Percentiles rank a stretch among this genome's conserved stretches.
Conservation (phyloP, 2,888 invertebrate genomes). For the Chrysodeixis includens region DNA sequence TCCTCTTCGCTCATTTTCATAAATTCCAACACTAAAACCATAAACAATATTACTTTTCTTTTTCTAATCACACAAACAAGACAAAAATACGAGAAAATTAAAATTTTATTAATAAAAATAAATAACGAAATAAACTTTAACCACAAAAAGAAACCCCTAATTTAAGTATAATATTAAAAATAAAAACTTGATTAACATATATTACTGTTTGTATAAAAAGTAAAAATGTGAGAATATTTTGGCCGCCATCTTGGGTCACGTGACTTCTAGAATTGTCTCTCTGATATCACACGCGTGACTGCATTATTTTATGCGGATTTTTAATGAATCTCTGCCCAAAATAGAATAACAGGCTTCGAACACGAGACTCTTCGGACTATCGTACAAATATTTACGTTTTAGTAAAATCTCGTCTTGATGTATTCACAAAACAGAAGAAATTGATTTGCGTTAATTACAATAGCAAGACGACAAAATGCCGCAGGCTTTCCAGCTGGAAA, state of each 20-base stretch:
- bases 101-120: slow-evolving; percentile 1
- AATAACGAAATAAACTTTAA: not conserved
- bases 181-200: slow-evolving; percentile 5
- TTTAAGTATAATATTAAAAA: not conserved
- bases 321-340: not conserved
- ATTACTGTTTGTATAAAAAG: not conserved
- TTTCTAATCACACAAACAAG: not conserved
- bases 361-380: not conserved
- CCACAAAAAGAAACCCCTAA: not conserved
- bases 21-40: not conserved
- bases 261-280: not conserved
- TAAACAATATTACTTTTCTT: slow-evolving; percentile 3
- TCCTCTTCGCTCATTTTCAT: not conserved
- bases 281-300: not conserved
- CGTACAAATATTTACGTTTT: too few species aligned
- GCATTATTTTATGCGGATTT: not conserved
- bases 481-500: too few species aligned
- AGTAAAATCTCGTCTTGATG: too few species aligned
- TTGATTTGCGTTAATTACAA: too few species aligned
- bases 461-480: too few species aligned
- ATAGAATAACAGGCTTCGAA: not conserved
- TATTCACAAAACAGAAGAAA: too few species aligned
- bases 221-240: not conserved
- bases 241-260: not conserved
- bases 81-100: not conserved